Evolutionary conservation across 2,113 vertebrate genomes (phyloP), one percentile per base, ranked within the genome.

Genomic region (Gobiocypris rarus): DNA sequence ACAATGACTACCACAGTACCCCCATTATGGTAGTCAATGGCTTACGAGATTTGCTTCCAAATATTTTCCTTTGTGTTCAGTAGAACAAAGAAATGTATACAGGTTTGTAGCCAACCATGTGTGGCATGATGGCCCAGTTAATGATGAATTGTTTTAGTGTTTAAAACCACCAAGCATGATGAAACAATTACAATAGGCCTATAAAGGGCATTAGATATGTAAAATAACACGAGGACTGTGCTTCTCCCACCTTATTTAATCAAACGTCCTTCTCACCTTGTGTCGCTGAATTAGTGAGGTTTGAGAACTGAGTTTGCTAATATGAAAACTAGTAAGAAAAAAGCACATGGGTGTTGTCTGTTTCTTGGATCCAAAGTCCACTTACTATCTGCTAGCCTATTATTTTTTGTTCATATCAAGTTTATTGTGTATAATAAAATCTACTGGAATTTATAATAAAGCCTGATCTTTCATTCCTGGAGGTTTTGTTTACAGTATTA

Each of bases 251-350:
- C 34, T 71, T 31, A 43, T 67, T 45, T 69, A 73, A 70, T 38
- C 43, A 74, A 70, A 75, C 71, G 75, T 65, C 84, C 28, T 54
- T 9, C 43, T n/a, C n/a, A n/a, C n/a, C 75, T 56, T 87, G 84
- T 85, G 48, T 74, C 41, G 50, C 80, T 38, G 45, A 75, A 56
- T 31, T 24, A 69, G 65, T 58, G 65, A 79, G 71, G 17, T 61
- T 58, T 52, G 26, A 58, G 31, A 4, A 34, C 14, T 71, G 61
- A 74, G 19, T 59, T 67, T 70, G 48, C 85, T 69, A 65, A 59
- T 41, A 79, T 43, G 14, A 61, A 48, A 83, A 43, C 31, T 71
- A 45, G 38, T 41, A 52, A 80, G 11, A 24, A 71, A 24, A 34
- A 43, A 43, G 31, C 48, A 81, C 79, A 22, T 14, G 76, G 76